Conservation (phyloP, 1,140 invertebrate species). For the Caenorhabditis latens region DNA sequence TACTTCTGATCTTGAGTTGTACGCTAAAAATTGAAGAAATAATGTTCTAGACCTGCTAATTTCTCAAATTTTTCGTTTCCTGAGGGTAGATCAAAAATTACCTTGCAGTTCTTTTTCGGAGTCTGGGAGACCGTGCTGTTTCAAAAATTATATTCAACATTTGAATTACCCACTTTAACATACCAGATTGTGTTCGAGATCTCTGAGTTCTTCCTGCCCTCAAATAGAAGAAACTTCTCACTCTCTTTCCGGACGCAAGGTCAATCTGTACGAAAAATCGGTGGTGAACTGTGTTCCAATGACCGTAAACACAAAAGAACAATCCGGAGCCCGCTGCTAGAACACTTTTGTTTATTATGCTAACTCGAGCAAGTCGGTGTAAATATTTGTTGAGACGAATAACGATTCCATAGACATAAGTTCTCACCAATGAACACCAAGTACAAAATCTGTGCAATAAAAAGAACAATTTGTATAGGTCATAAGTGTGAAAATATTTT, state of each 20-base stretch:
- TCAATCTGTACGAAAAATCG: constrained; percentile 9
- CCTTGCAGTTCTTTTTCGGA: no score
- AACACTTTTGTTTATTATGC: not conserved
- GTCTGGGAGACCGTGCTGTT: no score
- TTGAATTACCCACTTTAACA: no score
- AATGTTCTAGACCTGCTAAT: no score
- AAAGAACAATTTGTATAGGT: not conserved
- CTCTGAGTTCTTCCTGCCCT: not conserved
- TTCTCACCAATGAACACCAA: not conserved
- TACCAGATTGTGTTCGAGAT: not conserved
- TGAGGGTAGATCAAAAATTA: no score
- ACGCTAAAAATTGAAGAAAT: no score
- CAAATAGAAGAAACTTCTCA: not conserved
- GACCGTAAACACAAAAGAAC: constrained; percentile 7
- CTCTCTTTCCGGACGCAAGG: not conserved
- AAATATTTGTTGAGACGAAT: not conserved
- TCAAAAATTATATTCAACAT: no score
- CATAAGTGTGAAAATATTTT: not conserved
- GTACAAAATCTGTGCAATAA: not conserved
- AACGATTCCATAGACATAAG: not conserved
- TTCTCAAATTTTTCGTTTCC: no score
- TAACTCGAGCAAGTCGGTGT: constrained; percentile 21
- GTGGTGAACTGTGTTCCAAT: not conserved
- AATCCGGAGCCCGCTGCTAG: not conserved
- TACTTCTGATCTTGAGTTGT: no score